phyloP scores from a whole-genome alignment of 2,797 vertebrate genomes.

The Ceryle rudis region DNA sequence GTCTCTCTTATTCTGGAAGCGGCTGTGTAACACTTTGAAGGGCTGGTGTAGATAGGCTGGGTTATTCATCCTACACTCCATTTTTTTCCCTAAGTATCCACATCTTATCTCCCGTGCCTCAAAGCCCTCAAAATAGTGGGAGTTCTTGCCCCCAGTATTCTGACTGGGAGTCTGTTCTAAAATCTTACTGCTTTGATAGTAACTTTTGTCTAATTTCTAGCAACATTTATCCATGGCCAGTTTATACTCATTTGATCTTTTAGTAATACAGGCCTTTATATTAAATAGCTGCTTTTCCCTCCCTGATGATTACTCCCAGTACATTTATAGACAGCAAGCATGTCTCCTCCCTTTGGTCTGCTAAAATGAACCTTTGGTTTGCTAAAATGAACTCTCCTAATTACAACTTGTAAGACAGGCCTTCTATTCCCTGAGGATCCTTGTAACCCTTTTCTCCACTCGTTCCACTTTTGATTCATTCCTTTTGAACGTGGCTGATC shows the following conservation, averaged over 20 bases:
- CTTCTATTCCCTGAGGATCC: slow-evolving; percentile 26
- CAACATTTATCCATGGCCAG: not conserved
- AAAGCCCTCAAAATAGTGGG: not conserved
- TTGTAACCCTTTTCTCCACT: slow-evolving; percentile 26
- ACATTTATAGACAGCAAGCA: slow-evolving; percentile 2
- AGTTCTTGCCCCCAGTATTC: not conserved
- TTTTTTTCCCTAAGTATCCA: not conserved
- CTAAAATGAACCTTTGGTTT: slow-evolving; percentile 56
- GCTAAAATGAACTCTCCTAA: slow-evolving; percentile 53
- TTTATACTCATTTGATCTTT: slow-evolving; percentile 43
- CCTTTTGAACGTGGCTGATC: slow-evolving; percentile 15
- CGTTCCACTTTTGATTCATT: slow-evolving; percentile 48
- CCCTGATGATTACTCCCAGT: not conserved
- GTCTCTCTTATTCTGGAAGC: not conserved
- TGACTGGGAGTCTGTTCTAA: not conserved
- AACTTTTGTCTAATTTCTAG: slow-evolving; percentile 23
- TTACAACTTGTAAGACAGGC: slow-evolving; percentile 36
- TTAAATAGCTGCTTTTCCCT: slow-evolving; percentile 33
- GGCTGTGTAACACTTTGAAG: not conserved
- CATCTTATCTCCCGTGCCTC: not conserved
- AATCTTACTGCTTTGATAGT: not conserved
- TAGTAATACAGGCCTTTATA: slow-evolving; percentile 16
- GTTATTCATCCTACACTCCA: not conserved
- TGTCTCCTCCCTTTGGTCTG: slow-evolving; percentile 30
- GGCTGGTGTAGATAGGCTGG: not conserved